phyloP scores from a whole-genome alignment of 2,888 invertebrate genomes.

The Morpho helenor region DNA sequence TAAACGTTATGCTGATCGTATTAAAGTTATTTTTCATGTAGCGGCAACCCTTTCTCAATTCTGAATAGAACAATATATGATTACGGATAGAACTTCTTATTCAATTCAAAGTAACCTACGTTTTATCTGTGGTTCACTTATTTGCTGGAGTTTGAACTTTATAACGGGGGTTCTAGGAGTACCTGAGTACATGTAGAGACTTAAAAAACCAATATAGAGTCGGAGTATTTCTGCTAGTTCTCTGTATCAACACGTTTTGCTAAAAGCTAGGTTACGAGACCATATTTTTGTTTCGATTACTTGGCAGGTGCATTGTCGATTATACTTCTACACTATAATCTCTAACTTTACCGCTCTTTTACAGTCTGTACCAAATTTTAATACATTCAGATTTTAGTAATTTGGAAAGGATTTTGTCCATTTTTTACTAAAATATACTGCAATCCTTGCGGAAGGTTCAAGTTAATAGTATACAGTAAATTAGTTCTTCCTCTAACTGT shows the following conservation, averaged over 20 bases:
- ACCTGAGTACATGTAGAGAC: constrained; percentile 28
- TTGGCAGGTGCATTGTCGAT: too few relatives aligned
- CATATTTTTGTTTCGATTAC: constrained; percentile 6
- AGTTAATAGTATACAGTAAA: too few relatives aligned
- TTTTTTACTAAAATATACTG: too few relatives aligned
- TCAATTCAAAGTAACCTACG: constrained; percentile 74
- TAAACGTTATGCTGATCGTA: background rate
- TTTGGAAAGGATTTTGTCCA: too few relatives aligned
- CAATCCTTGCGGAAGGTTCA: too few relatives aligned
- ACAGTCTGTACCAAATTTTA: too few relatives aligned
- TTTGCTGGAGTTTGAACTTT: constrained; percentile 20
- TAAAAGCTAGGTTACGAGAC: constrained; percentile 39
- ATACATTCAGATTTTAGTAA: too few relatives aligned
- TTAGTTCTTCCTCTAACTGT: too few relatives aligned
- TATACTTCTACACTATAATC: too few relatives aligned
- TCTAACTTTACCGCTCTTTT: too few relatives aligned
- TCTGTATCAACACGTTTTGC: constrained; percentile 42
- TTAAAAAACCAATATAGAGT: constrained; percentile 38
- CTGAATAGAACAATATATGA: constrained; percentile 55
- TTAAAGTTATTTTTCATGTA: constrained; percentile 33
- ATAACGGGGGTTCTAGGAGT: constrained; percentile 4
- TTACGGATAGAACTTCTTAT: constrained; percentile 73
- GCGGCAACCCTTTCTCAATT: constrained; percentile 39
- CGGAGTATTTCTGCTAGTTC: constrained; percentile 36
- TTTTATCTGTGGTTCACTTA: constrained; percentile 64